Conservation (phyloP, 2,888 invertebrate genomes). For the Cheiracanthium punctorium region DNA sequence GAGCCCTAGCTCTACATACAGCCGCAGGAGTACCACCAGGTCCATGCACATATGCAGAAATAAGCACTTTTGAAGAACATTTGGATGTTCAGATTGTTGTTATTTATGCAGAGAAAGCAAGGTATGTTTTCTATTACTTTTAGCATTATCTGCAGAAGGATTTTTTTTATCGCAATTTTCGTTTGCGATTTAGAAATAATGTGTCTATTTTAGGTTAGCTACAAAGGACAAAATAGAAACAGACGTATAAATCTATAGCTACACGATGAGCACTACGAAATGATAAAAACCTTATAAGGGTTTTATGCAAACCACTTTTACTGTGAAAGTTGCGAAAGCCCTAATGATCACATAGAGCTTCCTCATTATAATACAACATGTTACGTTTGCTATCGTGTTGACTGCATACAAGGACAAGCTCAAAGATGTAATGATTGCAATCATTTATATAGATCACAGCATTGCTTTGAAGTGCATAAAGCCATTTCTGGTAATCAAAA, state of each 20-base stretch:
- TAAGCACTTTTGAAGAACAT: no score
- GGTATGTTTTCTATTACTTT: no score
- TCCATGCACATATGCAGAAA: no score
- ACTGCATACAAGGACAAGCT: not conserved
- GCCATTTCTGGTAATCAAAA: not conserved
- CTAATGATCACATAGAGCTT: not conserved
- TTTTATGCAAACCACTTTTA: slow-evolving; percentile 2
- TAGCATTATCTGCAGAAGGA: no score
- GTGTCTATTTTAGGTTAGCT: slow-evolving; percentile 12
- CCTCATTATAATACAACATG: not conserved
- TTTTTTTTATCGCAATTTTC: no score
- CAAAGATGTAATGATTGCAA: slow-evolving; percentile 10
- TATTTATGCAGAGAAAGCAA: no score
- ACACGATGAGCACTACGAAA: slow-evolving; percentile 5
- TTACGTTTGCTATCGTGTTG: not conserved
- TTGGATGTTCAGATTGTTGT: no score
- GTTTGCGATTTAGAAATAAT: no score
- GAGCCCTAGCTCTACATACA: no score
- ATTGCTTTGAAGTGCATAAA: slow-evolving; percentile 12
- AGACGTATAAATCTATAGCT: not conserved
- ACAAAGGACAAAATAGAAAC: not conserved
- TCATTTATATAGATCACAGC: not conserved
- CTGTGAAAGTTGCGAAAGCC: not conserved
- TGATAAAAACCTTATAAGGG: not conserved
- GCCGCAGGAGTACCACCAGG: no score